Evolutionary conservation across 2,888 invertebrate genomes (phyloP).

Genomic region (Apoderus coryli): DNA sequence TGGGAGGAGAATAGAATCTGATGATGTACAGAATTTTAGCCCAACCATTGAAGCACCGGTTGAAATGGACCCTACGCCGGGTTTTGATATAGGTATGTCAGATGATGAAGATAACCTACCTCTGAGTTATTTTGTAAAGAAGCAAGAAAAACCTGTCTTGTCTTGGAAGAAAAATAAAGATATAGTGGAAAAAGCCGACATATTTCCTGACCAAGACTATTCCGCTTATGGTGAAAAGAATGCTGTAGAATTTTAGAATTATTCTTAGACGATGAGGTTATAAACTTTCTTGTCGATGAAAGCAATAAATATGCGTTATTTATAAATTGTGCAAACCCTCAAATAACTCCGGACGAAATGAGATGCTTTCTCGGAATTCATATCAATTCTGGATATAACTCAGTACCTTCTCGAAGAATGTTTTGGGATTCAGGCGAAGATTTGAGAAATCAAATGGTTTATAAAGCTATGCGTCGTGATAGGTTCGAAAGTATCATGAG

Average conservation of each 20-base stretch:
- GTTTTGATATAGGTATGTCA: no score
- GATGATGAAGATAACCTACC: constrained; percentile 2
- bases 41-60: no score
- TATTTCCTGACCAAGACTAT: constrained; percentile 1
- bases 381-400: constrained; percentile 1
- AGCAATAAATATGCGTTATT: constrained; percentile 6
- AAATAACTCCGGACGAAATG: constrained; percentile 6
- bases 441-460: constrained; percentile 12
- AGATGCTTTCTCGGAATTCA: constrained; percentile 8
- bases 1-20: neutral
- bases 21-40: no score
- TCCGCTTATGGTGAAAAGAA: neutral
- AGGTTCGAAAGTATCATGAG: constrained; percentile 13
- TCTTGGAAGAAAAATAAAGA: constrained; percentile 1
- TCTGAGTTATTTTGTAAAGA: constrained; percentile 1
- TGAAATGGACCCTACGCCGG: no score
- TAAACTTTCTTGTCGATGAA: constrained; percentile 4
- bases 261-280: constrained; percentile 5
- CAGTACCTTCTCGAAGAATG: constrained; percentile 1
- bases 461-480: constrained; percentile 14
- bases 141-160: neutral
- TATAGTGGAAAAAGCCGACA: neutral
- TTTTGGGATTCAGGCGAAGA: constrained; percentile 14
- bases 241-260: constrained; percentile 7
- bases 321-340: constrained; percentile 5